These are phyloP conservation scores for Chascanopsetta lugubris DNA, from an alignment of 2,113 vertebrate species.

Conservation along the genomic window DNA sequence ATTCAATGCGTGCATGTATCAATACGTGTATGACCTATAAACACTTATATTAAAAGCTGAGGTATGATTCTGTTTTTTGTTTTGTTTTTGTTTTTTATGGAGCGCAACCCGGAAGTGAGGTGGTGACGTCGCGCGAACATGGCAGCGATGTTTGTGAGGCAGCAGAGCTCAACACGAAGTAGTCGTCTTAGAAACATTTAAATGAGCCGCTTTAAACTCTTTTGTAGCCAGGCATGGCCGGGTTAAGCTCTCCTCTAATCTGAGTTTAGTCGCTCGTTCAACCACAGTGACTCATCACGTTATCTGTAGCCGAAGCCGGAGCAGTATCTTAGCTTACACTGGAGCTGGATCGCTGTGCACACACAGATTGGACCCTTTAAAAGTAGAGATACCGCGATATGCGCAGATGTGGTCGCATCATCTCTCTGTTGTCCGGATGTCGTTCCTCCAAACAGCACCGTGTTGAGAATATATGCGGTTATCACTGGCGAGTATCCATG, in stretches of 20 bases:
- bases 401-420: neutral
- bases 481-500: too few species aligned
- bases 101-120: neutral
- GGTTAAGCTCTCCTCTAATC: too few species aligned
- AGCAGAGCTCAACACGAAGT: neutral
- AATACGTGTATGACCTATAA: too few species aligned
- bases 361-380: too few species aligned
- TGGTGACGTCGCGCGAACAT: constrained; percentile 51
- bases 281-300: neutral
- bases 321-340: neutral
- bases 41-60: neutral
- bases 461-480: too few species aligned
- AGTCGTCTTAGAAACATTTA: neutral
- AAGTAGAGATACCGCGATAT: neutral
- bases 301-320: too few species aligned
- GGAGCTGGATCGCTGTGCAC: neutral
- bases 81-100: too few species aligned
- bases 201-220: too few species aligned
- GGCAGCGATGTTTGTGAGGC: constrained; percentile 9
- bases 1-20: too few species aligned
- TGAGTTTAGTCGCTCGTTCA: neutral
- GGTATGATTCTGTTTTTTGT: neutral
- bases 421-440: neutral
- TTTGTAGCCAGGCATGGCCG: too few species aligned
- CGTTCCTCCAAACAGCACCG: neutral